Base-by-base conservation (phyloP, 2,113 vertebrate genomes). In the Cettia cetti region DNA sequence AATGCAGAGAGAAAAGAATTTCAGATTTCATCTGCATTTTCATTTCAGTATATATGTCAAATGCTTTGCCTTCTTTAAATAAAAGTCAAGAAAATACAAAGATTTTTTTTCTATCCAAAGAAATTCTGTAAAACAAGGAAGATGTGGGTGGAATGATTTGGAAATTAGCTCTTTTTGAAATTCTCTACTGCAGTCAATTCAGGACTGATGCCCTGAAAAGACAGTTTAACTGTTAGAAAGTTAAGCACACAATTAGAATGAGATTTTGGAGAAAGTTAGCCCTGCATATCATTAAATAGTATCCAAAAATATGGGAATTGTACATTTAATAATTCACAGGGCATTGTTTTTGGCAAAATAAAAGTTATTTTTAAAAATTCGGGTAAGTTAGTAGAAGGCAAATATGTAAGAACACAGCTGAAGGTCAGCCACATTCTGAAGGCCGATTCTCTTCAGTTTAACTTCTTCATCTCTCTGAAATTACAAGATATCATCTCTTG, bases 41-140 rank as follows among this genome's bases (percentile, higher is more conserved):
- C 52, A 75, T 92, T 92, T 82, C 86, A 68, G 19, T 26, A 60
- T 64, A 39, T 52, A 91, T 78, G 71, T 86, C 94, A 94, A 81
- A 86, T 71, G 64, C 23, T 86, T 86, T 93, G 39, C 44, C n/a
- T 63, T 45, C 64, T 86, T 91, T 86, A 89, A 64, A n/a, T 71
- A 93, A 92, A 94, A 92, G 94, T 96, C 92, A 96, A 54, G 71
- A 86, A 90, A 95, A 70, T 21, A 91, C 5, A 49, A 16, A 80
- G 19, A 59, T 45, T 86, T 93, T 88, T 17, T 57, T 80, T 76
- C 53, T 42, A 45, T 72, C 30, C 60, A 61, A 61, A 27, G 6
- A 86, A 19, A 15, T 64, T 86, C 65, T 70, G 30, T 92, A 83
- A 93, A 92, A 53, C 47, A 85, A 85, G 20, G 31, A 90, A 93